Conservation (phyloP, 53 echinoderm and acorn worm species). For the Glandiceps talaboti region DNA sequence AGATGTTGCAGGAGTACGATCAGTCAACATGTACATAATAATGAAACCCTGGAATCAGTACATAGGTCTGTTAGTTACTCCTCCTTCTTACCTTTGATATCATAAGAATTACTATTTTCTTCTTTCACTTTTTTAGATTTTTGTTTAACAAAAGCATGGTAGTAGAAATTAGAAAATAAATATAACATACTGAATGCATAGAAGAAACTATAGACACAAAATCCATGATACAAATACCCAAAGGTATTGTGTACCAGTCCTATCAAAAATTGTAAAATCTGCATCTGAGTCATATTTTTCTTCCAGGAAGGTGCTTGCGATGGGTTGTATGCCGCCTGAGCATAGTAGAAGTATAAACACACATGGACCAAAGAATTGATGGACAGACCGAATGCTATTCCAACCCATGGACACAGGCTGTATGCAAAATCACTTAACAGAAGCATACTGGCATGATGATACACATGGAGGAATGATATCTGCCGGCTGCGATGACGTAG, state of each 20-base stretch:
- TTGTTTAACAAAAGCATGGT: slow-evolving; percentile 31
- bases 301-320: slow-evolving; percentile 69
- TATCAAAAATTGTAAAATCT: slow-evolving; percentile 69
- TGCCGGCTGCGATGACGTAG: slow-evolving; percentile 85
- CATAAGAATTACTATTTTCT: background rate
- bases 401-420: slow-evolving; percentile 73
- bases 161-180: slow-evolving; percentile 76
- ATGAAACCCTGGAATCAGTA: too few relatives aligned
- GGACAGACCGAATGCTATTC: slow-evolving; percentile 58
- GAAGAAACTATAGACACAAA: slow-evolving; percentile 73
- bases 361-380: slow-evolving; percentile 91
- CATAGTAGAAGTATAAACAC: slow-evolving; percentile 91
- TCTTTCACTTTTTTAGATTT: background rate
- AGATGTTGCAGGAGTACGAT: too few relatives aligned
- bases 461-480: slow-evolving; percentile 88
- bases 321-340: slow-evolving; percentile 51
- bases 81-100: too few relatives aligned
- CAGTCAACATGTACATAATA: too few relatives aligned
- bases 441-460: slow-evolving; percentile 90
- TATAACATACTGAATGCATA: slow-evolving; percentile 69
- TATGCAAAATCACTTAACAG: slow-evolving; percentile 81
- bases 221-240: slow-evolving; percentile 64
- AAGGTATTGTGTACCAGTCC: slow-evolving; percentile 57
- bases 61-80: too few relatives aligned
- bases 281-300: slow-evolving; percentile 69